Evolutionary conservation across 1,140 invertebrate species (phyloP).

Genomic region (Tribolium madens): DNA sequence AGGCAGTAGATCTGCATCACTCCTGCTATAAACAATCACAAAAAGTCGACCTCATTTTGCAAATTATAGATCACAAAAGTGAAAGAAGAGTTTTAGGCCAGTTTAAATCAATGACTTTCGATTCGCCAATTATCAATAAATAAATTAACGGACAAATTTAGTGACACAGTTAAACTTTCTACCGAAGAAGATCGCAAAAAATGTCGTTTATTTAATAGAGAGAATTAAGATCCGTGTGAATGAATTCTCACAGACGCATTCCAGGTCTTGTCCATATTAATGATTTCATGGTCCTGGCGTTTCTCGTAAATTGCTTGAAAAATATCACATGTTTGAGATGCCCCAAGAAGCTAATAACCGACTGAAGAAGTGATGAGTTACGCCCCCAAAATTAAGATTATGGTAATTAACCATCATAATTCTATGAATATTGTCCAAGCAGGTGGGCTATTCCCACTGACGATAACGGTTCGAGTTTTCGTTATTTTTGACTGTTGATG

Average conservation of each 20-base stretch:
- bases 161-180: neutral
- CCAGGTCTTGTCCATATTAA: neutral
- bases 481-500: slow-evolving; percentile 16
- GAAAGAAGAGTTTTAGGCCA: neutral
- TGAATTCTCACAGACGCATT: neutral
- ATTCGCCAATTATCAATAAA: slow-evolving; percentile 1
- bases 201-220: neutral
- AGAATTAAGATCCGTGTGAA: slow-evolving; percentile 17
- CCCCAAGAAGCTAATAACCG: slow-evolving; percentile 4
- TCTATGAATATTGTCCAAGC: slow-evolving; percentile 23
- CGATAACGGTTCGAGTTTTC: slow-evolving; percentile 19
- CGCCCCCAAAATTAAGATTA: slow-evolving; percentile 33
- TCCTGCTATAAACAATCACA: neutral
- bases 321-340: slow-evolving; percentile 1
- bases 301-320: neutral
- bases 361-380: slow-evolving; percentile 13
- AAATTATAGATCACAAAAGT: slow-evolving; percentile 30
- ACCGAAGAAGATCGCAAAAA: neutral
- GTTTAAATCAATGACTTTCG: slow-evolving; percentile 13
- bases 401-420: slow-evolving; percentile 29
- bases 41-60: slow-evolving; percentile 20
- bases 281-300: neutral
- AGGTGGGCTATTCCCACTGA: slow-evolving; percentile 20
- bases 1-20: neutral
- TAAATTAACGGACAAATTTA: slow-evolving; percentile 1